phyloP scores from a whole-genome alignment of 1,140 invertebrate species.

The Pachyrhynchus sulphureomaculatus region DNA sequence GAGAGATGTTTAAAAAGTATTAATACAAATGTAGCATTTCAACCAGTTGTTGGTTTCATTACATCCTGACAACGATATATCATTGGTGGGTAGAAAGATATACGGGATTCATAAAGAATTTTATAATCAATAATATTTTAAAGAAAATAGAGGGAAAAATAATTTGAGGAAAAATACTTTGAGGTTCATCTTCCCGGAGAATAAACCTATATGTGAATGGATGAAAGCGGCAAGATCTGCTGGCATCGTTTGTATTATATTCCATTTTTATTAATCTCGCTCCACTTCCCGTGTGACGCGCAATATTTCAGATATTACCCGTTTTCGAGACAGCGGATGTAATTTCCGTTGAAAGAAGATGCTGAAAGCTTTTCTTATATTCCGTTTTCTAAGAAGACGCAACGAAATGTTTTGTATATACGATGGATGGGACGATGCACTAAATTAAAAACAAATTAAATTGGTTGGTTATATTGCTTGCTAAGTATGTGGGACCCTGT shows the following conservation, averaged over 20 bases:
- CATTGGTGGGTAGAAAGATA: no score
- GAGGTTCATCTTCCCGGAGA: not conserved
- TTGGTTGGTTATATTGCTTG: no score
- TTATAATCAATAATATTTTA: no score
- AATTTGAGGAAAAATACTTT: not conserved
- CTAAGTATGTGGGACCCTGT: no score
- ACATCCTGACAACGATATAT: no score
- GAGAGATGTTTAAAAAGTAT: no score
- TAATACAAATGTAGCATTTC: no score
- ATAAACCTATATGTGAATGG: conserved; percentile 14
- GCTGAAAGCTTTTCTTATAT: conserved; percentile 27
- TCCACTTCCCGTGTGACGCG: conserved; percentile 32
- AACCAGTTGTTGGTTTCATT: no score
- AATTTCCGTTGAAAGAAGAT: conserved; percentile 27
- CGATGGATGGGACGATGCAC: not conserved
- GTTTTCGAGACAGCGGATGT: conserved; percentile 30
- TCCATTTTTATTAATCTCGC: conserved; percentile 33
- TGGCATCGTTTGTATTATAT: conserved; percentile 26
- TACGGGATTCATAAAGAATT: no score
- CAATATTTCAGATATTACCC: conserved; percentile 35
- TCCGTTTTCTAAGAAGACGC: conserved; percentile 13
- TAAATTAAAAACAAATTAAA: no score
- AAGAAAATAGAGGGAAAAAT: not conserved
- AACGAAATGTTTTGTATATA: conserved; percentile 1
- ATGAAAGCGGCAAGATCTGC: conserved; percentile 16